Base-by-base conservation (phyloP, 2,113 vertebrate genomes). In the Leptobrachium ailaonicum region DNA sequence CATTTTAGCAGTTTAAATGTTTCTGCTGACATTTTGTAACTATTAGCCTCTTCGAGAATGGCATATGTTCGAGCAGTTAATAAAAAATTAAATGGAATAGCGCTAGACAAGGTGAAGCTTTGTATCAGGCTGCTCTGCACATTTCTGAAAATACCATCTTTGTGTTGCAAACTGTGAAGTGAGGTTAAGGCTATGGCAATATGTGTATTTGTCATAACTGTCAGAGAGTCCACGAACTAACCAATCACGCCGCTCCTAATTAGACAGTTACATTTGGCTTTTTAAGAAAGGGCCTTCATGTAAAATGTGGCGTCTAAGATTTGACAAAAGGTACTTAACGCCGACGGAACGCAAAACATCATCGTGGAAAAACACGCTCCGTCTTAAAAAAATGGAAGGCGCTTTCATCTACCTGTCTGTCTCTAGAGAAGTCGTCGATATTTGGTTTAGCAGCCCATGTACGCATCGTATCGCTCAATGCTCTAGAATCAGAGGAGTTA, bases 11-110 rank as follows among this genome's bases (percentile, higher is more conserved):
- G 91, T 91, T 92, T 85, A 87, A 93, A 94, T 92, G 94, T 95
- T 97, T 96, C 94, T 94, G 91, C 91, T 96, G 96, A 96, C 95
- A 97, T 98, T 97, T 97, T 94, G 92, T 93, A 95, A 94, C 92
- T 92, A 95, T 96, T 96, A 95, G 91, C 93, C 91, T 95, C 94
- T 92, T 90, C 93, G 90, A 92, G 92, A 94, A 92, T 94, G 92
- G 92, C 92, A 95, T 94, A 94, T 95, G 92, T 92, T 93, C 94
- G 95, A 93, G 94, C 93, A 93, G 94, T 94, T 96, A 92, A 95
- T 94, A 95, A 92, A 93, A 92, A 95, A 92, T 92, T 94, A 93
- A 94, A 94, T 89, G 92, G 88, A 92, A 93, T 91, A 91, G 92
- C 91, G 88, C 79, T 82, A 92, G 90, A 92, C 89, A 92, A 93